Percentiles rank a stretch among this genome's conserved stretches.
Evolutionary conservation across 2,888 invertebrate species (phyloP).

Genomic region (Leucoptera coffeella): DNA sequence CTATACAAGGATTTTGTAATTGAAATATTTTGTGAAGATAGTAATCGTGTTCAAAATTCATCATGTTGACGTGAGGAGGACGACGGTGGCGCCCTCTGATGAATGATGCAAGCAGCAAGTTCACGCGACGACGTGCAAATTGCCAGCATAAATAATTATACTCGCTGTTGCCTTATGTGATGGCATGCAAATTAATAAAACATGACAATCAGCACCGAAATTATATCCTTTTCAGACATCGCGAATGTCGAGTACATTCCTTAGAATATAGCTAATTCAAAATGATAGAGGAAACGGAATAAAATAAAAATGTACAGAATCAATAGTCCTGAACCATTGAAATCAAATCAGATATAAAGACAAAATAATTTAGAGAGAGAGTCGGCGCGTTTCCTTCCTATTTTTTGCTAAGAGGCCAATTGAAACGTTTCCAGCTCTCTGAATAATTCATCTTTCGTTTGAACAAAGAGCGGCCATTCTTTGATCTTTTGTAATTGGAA

Average conservation of each 20-base stretch:
- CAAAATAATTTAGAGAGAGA: conserved; percentile 45
- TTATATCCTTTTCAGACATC: too few relatives aligned
- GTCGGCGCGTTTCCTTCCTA: conserved; percentile 40
- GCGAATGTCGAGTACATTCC: too few relatives aligned
- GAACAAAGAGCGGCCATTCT: conserved; percentile 54
- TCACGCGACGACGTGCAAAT: conserved; percentile 45
- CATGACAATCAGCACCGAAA: too few relatives aligned
- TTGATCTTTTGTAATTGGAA: conserved; percentile 56
- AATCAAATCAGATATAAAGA: conserved; percentile 29
- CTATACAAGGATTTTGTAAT: too few relatives aligned
- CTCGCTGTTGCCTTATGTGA: too few relatives aligned
- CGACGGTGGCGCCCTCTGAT: conserved; percentile 16
- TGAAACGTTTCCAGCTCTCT: conserved; percentile 53
- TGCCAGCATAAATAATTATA: conserved; percentile 49
- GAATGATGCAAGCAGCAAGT: conserved; percentile 46
- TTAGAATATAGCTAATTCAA: too few relatives aligned
- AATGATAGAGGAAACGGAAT: too few relatives aligned
- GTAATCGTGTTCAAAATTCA: conserved; percentile 37
- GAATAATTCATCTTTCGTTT: conserved; percentile 54
- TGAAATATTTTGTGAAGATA: too few relatives aligned
- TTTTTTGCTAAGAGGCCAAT: conserved; percentile 54
- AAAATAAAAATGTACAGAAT: too few relatives aligned
- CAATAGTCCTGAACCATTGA: too few relatives aligned
- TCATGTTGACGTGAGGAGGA: conserved; percentile 9
- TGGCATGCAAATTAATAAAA: too few relatives aligned